phyloP scores from a whole-genome alignment of 1,140 invertebrate genomes.

The Zaprionus ghesquierei region DNA sequence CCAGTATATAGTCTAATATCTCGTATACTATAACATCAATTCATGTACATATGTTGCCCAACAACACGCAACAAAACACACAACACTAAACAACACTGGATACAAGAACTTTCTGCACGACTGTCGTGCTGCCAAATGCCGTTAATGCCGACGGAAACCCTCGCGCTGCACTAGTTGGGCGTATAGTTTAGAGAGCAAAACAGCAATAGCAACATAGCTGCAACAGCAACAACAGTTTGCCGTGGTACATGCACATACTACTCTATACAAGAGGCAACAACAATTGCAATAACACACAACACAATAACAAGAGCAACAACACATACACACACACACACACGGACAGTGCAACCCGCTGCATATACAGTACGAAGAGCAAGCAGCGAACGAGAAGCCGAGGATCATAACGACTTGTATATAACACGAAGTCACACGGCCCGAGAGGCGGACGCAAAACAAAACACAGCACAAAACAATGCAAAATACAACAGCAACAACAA shows the following conservation, averaged over 20 bases:
- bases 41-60: background rate
- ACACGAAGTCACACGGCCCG: conserved; percentile 74
- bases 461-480: conserved; percentile 81
- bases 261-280: conserved; percentile 43
- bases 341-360: conserved; percentile 45
- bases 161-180: conserved; percentile 17
- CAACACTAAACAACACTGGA: conserved; percentile 42
- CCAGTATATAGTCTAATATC: background rate
- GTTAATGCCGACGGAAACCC: conserved; percentile 56
- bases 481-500: conserved; percentile 65
- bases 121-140: conserved; percentile 53
- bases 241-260: background rate
- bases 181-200: conserved; percentile 61
- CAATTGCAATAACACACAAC: conserved; percentile 58
- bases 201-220: conserved; percentile 52
- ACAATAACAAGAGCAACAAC: conserved; percentile 52
- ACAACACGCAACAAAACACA: conserved; percentile 56
- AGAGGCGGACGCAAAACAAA: conserved; percentile 72
- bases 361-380: conserved; percentile 46
- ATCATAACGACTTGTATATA: conserved; percentile 72
- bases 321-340: conserved; percentile 36
- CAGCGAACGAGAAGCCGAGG: conserved; percentile 65
- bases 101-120: conserved; percentile 41
- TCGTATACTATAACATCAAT: background rate
- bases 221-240: conserved; percentile 21